These are phyloP conservation scores for Oenanthe oenanthe DNA, from an alignment of 2,113 vertebrate genomes.

Conservation along the genomic window DNA sequence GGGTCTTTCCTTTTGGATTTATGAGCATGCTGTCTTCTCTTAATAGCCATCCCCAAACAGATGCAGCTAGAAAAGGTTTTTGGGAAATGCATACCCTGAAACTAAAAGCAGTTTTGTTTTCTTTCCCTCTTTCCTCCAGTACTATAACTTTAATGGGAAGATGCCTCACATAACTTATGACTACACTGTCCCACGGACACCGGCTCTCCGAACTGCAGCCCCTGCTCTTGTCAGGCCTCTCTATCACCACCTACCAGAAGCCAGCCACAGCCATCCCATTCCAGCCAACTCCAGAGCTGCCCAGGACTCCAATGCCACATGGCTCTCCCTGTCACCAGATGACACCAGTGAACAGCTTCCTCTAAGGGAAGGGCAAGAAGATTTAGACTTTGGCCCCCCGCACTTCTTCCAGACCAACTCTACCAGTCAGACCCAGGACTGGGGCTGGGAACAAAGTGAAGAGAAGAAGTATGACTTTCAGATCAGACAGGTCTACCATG, in stretches of 20 bases:
- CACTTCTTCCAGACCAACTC: slow-evolving; percentile 53
- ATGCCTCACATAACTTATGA: slow-evolving; percentile 87
- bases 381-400: neutral
- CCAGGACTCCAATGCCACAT: slow-evolving; percentile 54
- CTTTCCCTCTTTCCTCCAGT: slow-evolving; percentile 70
- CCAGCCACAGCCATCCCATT: neutral
- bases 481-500: slow-evolving; percentile 34
- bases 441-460: slow-evolving; percentile 54
- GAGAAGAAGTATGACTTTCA: slow-evolving; percentile 55
- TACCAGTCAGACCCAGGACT: neutral
- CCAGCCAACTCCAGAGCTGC: slow-evolving; percentile 29
- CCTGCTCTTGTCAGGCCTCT: slow-evolving; percentile 35
- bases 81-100: neutral
- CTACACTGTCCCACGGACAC: slow-evolving; percentile 80
- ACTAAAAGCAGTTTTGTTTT: neutral
- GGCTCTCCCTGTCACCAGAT: slow-evolving; percentile 33
- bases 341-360: slow-evolving; percentile 26
- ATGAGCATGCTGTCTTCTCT: neutral
- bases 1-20: neutral
- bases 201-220: slow-evolving; percentile 50
- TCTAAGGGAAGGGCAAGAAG: neutral
- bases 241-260: slow-evolving; percentile 39
- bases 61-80: neutral
- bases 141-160: slow-evolving; percentile 91
- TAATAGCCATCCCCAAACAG: neutral